Percentiles rank a stretch among this genome's conserved stretches.
Conservation (phyloP, 2,888 invertebrate species). For the Mesorhabditis spiculigera region DNA sequence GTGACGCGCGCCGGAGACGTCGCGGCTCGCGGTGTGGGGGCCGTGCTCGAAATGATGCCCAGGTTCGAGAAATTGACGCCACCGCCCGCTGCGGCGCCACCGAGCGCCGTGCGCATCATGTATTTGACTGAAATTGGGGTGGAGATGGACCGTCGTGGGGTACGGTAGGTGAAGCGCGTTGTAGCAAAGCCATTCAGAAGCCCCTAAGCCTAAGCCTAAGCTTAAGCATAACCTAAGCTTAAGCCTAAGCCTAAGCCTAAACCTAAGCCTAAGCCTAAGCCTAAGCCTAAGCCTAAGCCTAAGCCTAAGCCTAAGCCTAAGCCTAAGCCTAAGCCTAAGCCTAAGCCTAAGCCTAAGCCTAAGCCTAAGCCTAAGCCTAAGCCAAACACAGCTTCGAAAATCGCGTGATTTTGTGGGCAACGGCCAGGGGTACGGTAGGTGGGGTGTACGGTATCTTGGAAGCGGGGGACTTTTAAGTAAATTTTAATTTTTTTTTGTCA, state of each 20-base stretch:
- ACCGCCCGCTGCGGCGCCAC: conserved; percentile 6
- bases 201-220: neutral
- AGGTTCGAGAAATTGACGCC: conserved; percentile 16
- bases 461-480: too few species aligned
- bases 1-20: conserved; percentile 3
- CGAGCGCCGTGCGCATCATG: conserved; percentile 7
- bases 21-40: conserved; percentile 9
- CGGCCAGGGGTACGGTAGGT: too few species aligned
- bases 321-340: conserved; percentile 5
- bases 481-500: too few species aligned
- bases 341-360: conserved; percentile 6
- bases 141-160: too few species aligned
- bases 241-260: conserved; percentile 5
- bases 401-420: too few species aligned
- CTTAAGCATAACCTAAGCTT: neutral
- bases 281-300: conserved; percentile 5
- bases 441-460: too few species aligned
- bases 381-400: neutral
- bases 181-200: too few species aligned
- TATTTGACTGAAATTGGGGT: neutral
- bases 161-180: too few species aligned
- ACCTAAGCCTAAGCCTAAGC: conserved; percentile 3
- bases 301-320: conserved; percentile 3
- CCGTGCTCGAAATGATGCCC: conserved; percentile 11
- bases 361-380: neutral